These are phyloP conservation scores for Nixonia krombeini DNA, from an alignment of 1,140 invertebrate species.

Conservation along the genomic window DNA sequence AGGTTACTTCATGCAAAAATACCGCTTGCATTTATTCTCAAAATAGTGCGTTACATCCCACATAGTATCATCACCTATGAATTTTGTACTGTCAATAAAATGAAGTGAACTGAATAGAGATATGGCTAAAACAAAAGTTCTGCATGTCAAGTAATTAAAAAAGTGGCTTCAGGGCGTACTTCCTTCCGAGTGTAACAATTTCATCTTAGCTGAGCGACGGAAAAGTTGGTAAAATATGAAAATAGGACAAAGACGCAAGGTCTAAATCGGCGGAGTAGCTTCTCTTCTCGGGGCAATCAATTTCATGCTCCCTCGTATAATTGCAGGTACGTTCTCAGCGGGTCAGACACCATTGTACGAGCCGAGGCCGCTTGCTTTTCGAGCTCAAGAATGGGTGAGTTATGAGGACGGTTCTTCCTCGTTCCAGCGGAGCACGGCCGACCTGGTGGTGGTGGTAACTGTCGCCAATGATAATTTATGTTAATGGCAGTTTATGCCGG, in stretches of 20 bases:
- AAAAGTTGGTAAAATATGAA: slow-evolving; percentile 25
- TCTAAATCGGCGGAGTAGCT: slow-evolving; percentile 27
- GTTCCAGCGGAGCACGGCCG: slow-evolving; percentile 39
- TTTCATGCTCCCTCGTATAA: slow-evolving; percentile 45
- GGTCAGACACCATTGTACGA: slow-evolving; percentile 45
- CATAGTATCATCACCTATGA: no score
- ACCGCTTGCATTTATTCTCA: no score
- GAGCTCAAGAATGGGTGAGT: slow-evolving; percentile 44
- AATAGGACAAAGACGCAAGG: slow-evolving; percentile 31
- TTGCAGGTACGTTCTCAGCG: slow-evolving; percentile 48
- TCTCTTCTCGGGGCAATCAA: slow-evolving; percentile 45
- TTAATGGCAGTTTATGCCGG: slow-evolving; percentile 68
- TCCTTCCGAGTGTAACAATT: neutral
- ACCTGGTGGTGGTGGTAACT: slow-evolving; percentile 64
- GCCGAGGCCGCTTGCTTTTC: slow-evolving; percentile 36
- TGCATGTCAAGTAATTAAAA: neutral
- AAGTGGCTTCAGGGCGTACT: no score
- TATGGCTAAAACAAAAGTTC: no score
- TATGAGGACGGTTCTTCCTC: slow-evolving; percentile 47
- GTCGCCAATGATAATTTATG: slow-evolving; percentile 72
- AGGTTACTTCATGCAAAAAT: no score
- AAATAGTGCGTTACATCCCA: no score
- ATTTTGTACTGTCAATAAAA: no score
- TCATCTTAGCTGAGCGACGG: neutral
- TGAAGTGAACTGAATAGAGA: no score